A percentile compares a stretch with the other conserved stretches of the same genome.
Conservation (phyloP, 2,888 invertebrate genomes). For the Isoperla grammatica region DNA sequence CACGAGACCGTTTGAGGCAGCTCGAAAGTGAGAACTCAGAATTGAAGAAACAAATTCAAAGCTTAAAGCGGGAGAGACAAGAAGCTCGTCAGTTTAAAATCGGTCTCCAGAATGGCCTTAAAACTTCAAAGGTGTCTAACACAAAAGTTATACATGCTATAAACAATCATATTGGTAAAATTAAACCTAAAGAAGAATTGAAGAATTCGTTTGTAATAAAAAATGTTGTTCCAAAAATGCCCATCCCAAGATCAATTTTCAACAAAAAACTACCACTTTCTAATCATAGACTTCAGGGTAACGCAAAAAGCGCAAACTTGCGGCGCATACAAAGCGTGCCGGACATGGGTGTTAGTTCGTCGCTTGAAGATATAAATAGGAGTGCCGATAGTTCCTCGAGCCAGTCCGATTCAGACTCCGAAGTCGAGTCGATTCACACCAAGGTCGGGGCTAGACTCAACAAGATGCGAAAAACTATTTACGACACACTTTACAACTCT, state of each 20-base stretch:
- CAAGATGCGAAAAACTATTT: background rate
- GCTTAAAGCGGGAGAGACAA: constrained; percentile 60
- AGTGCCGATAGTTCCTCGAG: background rate
- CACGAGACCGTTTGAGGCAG: constrained; percentile 67
- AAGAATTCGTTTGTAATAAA: constrained; percentile 19
- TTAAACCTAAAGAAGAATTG: constrained; percentile 27
- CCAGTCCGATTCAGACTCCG: background rate
- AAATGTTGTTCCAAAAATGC: constrained; percentile 17
- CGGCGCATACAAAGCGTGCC: constrained; percentile 4
- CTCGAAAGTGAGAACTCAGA: constrained; percentile 64
- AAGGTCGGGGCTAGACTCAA: background rate
- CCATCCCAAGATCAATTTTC: background rate
- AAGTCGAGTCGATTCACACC: background rate
- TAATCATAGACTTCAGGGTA: too few species aligned
- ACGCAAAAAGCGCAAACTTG: background rate
- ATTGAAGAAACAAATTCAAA: constrained; percentile 60
- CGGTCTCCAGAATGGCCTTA: background rate
- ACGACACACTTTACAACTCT: constrained; percentile 8
- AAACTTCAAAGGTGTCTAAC: constrained; percentile 47
- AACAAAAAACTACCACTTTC: background rate
- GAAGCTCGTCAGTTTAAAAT: constrained; percentile 44
- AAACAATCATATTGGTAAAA: constrained; percentile 47
- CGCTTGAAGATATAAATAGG: background rate
- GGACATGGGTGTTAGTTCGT: background rate
- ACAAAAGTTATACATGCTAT: constrained; percentile 71